phyloP scores from a whole-genome alignment of 2,113 vertebrate species.

The Pavo muticus region DNA sequence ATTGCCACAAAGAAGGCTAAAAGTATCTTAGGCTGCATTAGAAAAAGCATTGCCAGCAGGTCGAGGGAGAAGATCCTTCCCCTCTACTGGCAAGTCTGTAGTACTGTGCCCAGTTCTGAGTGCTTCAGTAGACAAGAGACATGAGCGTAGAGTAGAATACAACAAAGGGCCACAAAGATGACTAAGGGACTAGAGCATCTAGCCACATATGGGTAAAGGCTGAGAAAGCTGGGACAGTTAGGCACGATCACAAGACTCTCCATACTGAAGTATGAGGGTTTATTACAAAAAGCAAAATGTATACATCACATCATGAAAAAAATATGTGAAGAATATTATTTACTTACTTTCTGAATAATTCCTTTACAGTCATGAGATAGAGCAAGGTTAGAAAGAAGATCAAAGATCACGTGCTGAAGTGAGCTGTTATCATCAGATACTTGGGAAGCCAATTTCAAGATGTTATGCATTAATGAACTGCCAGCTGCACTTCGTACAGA shows the following conservation, averaged over 20 bases:
- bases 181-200: background rate
- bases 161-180: background rate
- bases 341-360: constrained; percentile 90
- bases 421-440: constrained; percentile 78
- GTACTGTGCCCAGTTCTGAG: background rate
- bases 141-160: background rate
- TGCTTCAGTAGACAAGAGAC: background rate
- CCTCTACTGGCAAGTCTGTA: background rate
- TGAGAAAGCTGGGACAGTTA: background rate
- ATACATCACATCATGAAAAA: background rate
- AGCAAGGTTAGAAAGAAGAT: constrained; percentile 89
- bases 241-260: background rate
- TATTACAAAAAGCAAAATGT: background rate
- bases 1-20: background rate
- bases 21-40: background rate
- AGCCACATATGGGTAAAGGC: background rate
- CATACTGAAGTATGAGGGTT: background rate
- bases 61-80: background rate
- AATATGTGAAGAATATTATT: background rate
- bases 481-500: constrained; percentile 64
- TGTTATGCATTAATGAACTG: constrained; percentile 85
- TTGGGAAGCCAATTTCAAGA: constrained; percentile 89
- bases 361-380: constrained; percentile 91
- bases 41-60: background rate
- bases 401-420: constrained; percentile 86